Evolutionary conservation across 2,888 invertebrate genomes (phyloP).

Genomic region (Drosophila sordidapex): DNA sequence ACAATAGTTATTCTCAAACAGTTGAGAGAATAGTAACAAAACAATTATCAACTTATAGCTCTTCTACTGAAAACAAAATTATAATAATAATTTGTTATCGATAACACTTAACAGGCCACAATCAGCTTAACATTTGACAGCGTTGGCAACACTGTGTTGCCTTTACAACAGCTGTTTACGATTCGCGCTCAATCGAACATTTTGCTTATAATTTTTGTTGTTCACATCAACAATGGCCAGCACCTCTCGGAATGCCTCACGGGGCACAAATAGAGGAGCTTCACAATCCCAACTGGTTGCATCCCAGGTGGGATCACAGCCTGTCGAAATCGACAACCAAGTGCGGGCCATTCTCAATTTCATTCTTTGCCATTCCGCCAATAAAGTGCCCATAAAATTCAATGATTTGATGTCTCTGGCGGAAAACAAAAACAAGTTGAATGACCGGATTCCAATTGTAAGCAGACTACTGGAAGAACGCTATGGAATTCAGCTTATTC

Average conservation of each 20-base stretch:
- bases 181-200: conserved; percentile 25
- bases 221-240: conserved; percentile 54
- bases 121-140: background rate
- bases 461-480: conserved; percentile 26
- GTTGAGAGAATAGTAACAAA: background rate
- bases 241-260: conserved; percentile 39
- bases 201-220: background rate
- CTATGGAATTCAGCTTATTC: conserved; percentile 48
- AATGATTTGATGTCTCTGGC: conserved; percentile 39
- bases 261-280: conserved; percentile 7
- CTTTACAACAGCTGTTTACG: conserved; percentile 5
- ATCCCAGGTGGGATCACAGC: background rate
- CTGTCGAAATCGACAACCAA: conserved; percentile 25
- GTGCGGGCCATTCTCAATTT: conserved; percentile 54
- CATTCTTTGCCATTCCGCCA: conserved; percentile 53
- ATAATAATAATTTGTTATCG: conserved; percentile 18
- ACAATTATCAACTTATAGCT: background rate
- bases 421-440: conserved; percentile 30
- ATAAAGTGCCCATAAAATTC: conserved; percentile 55
- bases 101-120: background rate
- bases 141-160: conserved; percentile 22
- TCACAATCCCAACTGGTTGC: conserved; percentile 21
- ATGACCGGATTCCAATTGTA: conserved; percentile 36
- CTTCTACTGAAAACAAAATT: background rate
- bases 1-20: background rate